Base-by-base conservation (phyloP, 2,888 invertebrate genomes). In the Rugalucina vietnamica region DNA sequence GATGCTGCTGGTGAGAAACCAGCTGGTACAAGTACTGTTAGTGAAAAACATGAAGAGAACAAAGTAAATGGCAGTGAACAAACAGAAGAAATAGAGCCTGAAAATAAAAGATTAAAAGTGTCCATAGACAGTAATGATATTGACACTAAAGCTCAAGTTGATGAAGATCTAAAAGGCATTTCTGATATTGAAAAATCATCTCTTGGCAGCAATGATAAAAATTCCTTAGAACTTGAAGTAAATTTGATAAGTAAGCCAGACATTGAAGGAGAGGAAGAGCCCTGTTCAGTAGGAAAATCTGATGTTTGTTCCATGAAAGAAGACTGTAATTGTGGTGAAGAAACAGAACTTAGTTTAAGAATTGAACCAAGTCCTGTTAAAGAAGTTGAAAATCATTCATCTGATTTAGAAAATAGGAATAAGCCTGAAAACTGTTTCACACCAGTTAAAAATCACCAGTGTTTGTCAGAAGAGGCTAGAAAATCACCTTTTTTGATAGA, bases 401-500 rank as follows among this genome's bases (percentile, higher is more conserved):
- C 36, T 27, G 60, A 65, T 54, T 60, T 71, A 50, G 54, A 76
- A 3, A 50, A 77, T 21, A 43, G 27, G 1, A 65, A 34, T 21
- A 65, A 34, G 18, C 10, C 65, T 18, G 34, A 72, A 14, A 43
- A 72, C 18, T 43, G 29, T 39, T 24, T 43, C 10, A 72, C 72
- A 21, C 72, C 72, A 32, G n/a, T 43, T 39, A 72, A 72, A 72
- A 39, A 18, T 39, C 39, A 43, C 21, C 4, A 5, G 2, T 43
- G 43, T 43, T 39, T n/a, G 5, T 10, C 39, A 39, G 72, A 72
- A 36, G 49, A 39, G 24, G 8, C 65, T 21, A 3, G 65, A 18
- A 65, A 12, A n/a, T 72, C 72, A 69, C 87, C 86, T 36, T 85
- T 88, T 27, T 65, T 78, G 49, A 84, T 90, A 75, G 87, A 84